These are phyloP conservation scores for Nasonia giraulti DNA, from an alignment of 1,140 invertebrate genomes.

Conservation along the genomic window DNA sequence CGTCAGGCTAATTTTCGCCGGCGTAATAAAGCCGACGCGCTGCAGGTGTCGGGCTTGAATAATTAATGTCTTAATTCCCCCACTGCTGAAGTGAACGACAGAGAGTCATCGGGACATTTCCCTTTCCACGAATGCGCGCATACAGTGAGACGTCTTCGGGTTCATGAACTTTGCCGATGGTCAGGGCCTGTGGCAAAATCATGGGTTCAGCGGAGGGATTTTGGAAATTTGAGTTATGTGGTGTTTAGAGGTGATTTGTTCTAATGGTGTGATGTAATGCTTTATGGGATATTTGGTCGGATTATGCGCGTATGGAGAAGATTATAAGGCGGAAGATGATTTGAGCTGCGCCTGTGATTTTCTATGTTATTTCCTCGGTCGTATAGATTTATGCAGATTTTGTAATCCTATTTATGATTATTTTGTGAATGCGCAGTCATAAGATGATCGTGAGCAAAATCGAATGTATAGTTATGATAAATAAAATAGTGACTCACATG, in stretches of 20 bases:
- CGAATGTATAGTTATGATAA: too few species aligned
- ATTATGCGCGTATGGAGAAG: too few species aligned
- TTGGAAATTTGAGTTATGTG: not conserved
- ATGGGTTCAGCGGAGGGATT: not conserved
- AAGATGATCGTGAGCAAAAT: too few species aligned
- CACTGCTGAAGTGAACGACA: not conserved
- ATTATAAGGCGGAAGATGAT: too few species aligned
- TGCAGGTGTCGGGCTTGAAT: not conserved
- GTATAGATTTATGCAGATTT: too few species aligned
- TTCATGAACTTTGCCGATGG: slow-evolving; percentile 26
- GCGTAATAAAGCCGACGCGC: slow-evolving; percentile 1
- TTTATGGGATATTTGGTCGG: too few species aligned
- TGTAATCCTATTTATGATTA: too few species aligned
- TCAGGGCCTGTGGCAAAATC: not conserved
- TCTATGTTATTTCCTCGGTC: too few species aligned
- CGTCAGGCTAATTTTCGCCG: not conserved
- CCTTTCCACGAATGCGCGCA: slow-evolving; percentile 1
- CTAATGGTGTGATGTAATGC: too few species aligned
- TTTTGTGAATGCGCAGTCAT: too few species aligned
- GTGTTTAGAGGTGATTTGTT: not conserved
- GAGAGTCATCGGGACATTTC: not conserved
- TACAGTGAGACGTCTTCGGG: not conserved
- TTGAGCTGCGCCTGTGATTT: too few species aligned
- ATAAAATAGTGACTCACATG: not conserved
- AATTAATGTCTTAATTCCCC: slow-evolving; percentile 25